Conservation (phyloP, 2,888 invertebrate genomes). For the Dastarcus helophoroides region DNA sequence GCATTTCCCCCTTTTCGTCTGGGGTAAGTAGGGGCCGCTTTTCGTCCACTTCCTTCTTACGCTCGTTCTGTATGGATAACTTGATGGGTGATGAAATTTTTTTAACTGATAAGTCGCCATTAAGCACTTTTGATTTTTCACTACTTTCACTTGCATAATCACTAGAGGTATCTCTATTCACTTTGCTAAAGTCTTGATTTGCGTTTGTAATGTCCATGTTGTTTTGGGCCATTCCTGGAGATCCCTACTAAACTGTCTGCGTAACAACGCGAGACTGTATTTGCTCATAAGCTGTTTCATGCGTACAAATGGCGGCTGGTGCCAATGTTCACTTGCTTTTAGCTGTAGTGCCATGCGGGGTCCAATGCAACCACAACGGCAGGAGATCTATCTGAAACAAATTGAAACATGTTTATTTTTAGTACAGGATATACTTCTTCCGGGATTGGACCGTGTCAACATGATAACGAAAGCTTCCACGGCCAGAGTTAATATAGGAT, state of each 20-base stretch:
- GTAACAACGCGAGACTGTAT: slow-evolving; percentile 30
- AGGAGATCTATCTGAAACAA: slow-evolving; percentile 27
- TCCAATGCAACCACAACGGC: slow-evolving; percentile 24
- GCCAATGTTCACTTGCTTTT: slow-evolving; percentile 22
- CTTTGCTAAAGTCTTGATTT: slow-evolving; percentile 14
- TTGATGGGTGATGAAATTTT: no score
- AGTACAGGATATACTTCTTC: no score
- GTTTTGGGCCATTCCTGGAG: slow-evolving; percentile 37
- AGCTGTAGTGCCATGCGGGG: slow-evolving; percentile 34
- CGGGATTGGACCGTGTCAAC: no score
- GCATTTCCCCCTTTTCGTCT: no score
- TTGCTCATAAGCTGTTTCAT: slow-evolving; percentile 27
- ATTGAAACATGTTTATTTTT: slow-evolving; percentile 4
- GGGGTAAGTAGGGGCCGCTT: no score
- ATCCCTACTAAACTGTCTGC: slow-evolving; percentile 37
- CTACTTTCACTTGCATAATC: background rate
- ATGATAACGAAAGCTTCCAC: no score
- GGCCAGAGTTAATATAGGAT: no score
- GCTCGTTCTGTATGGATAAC: no score
- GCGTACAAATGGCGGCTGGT: slow-evolving; percentile 25
- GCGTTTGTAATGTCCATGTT: no score
- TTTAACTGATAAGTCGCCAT: slow-evolving; percentile 3
- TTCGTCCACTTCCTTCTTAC: no score
- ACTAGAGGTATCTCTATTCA: slow-evolving; percentile 13
- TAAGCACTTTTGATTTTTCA: background rate